phyloP scores from a whole-genome alignment of 2,888 invertebrate species.

The Rhopalosiphum nymphaeae region DNA sequence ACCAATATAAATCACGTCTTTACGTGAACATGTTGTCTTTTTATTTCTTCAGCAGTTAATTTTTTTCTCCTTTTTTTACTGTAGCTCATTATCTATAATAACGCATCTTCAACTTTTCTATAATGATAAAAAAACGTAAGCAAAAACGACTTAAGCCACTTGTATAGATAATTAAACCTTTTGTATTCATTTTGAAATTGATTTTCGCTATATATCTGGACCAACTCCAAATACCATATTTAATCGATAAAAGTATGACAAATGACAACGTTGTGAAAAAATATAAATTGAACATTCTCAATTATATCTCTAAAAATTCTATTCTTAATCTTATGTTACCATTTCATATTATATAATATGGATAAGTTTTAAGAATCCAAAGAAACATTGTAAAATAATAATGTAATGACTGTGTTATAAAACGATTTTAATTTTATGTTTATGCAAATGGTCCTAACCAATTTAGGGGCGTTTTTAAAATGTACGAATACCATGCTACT shows the following conservation, averaged over 20 bases:
- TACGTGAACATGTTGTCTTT: no score
- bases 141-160: background rate
- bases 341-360: background rate
- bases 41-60: no score
- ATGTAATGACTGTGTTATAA: background rate
- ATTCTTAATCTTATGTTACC: background rate
- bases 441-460: background rate
- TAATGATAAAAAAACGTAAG: background rate
- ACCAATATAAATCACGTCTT: no score
- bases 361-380: background rate
- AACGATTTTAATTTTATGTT: background rate
- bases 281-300: background rate
- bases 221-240: background rate
- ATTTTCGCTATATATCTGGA: background rate
- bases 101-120: background rate
- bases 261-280: background rate
- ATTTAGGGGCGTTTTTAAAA: background rate
- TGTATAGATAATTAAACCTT: background rate
- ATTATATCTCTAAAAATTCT: background rate
- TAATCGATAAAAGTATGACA: background rate
- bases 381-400: background rate
- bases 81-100: background rate
- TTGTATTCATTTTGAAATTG: background rate
- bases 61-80: background rate
- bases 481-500: background rate